These are phyloP conservation scores for Cryptomyrus ogoouensis DNA, from an alignment of 2,113 vertebrate species.

Conservation along the genomic window DNA sequence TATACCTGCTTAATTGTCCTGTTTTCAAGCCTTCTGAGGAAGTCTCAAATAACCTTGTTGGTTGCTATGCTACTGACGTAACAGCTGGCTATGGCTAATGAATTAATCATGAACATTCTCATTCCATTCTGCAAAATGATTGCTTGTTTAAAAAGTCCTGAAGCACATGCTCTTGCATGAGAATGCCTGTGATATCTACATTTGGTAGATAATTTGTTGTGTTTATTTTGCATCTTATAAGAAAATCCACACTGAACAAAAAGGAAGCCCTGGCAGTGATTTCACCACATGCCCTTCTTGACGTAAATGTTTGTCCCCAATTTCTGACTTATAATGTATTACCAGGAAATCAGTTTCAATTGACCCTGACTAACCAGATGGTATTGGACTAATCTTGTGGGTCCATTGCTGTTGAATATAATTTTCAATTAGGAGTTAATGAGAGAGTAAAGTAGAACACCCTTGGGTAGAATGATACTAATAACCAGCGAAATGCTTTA, in stretches of 20 bases:
- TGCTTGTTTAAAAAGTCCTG: slow-evolving; percentile 6
- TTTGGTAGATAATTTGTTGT: not conserved
- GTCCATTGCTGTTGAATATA: not conserved
- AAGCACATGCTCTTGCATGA: slow-evolving; percentile 5
- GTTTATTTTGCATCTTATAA: not conserved
- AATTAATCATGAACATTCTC: not conserved
- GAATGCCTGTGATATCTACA: not conserved
- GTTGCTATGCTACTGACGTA: not conserved
- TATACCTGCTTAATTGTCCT: not conserved
- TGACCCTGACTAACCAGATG: not conserved
- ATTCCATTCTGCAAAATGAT: not conserved
- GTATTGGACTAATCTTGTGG: not conserved
- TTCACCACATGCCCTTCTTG: not conserved
- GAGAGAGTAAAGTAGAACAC: not conserved
- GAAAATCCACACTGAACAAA: not conserved
- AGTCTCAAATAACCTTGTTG: slow-evolving; percentile 3
- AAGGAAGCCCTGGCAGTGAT: not conserved
- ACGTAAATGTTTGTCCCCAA: not conserved
- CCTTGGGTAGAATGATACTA: not conserved
- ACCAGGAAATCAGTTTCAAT: not conserved
- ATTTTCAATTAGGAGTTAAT: slow-evolving; percentile 2
- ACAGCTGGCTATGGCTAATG: not conserved
- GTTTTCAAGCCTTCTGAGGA: not conserved
- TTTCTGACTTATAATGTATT: not conserved
- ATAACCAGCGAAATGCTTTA: not conserved